phyloP scores from a whole-genome alignment of 2,888 invertebrate species.

The Ophion ellenae region DNA sequence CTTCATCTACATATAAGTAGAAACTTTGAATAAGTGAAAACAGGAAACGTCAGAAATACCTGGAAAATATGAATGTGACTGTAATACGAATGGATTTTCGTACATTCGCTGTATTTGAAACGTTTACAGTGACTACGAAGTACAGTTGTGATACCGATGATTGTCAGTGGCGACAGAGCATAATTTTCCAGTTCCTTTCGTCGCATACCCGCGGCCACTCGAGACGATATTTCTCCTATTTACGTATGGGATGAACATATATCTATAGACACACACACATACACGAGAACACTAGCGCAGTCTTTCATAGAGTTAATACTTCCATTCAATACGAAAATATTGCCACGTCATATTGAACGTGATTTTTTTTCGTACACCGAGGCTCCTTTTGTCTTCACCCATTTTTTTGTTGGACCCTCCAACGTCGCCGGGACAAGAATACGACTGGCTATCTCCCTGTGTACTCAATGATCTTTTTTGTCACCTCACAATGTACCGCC shows the following conservation, averaged over 20 bases:
- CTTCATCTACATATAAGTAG: too few relatives aligned
- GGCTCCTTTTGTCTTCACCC: slow-evolving; percentile 1
- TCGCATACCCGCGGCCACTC: slow-evolving; percentile 27
- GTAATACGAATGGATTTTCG: too few relatives aligned
- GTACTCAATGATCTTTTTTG: slow-evolving; percentile 4
- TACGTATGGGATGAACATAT: slow-evolving; percentile 23
- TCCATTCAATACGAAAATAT: slow-evolving; percentile 59
- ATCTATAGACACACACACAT: not conserved
- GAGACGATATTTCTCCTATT: slow-evolving; percentile 52
- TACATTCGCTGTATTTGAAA: not conserved
- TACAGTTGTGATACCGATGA: not conserved
- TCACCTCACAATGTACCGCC: not conserved
- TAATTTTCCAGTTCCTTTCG: slow-evolving; percentile 59
- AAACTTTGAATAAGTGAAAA: too few relatives aligned
- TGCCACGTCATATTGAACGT: slow-evolving; percentile 10
- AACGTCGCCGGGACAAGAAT: slow-evolving; percentile 12
- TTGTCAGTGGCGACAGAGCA: not conserved
- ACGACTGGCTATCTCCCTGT: slow-evolving; percentile 35
- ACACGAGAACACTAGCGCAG: not conserved
- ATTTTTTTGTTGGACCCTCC: not conserved
- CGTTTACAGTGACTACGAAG: not conserved
- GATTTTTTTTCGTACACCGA: slow-evolving; percentile 13
- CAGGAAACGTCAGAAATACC: too few relatives aligned
- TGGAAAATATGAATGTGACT: too few relatives aligned
- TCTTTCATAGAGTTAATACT: slow-evolving; percentile 51